phyloP scores from a whole-genome alignment of 1,140 invertebrate species.

The Eufriesea mexicana region DNA sequence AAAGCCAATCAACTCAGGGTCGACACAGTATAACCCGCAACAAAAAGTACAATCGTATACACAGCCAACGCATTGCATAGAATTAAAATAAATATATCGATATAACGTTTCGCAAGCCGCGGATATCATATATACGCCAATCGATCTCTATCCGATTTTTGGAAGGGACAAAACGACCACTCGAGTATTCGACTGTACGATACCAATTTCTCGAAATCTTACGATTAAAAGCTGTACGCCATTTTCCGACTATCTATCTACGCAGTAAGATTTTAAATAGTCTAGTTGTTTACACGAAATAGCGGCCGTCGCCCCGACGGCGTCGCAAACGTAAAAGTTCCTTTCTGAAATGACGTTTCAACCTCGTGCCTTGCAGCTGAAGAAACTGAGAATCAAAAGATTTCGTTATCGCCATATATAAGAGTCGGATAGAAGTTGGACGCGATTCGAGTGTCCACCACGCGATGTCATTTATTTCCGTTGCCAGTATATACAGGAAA shows the following conservation, averaged over 20 bases:
- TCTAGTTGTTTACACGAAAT: constrained; percentile 48
- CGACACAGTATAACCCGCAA: constrained; percentile 79
- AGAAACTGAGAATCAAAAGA: constrained; percentile 74
- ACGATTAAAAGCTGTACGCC: constrained; percentile 26
- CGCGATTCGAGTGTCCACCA: neutral
- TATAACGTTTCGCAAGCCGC: constrained; percentile 57
- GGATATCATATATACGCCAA: constrained; percentile 54
- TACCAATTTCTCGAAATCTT: constrained; percentile 33
- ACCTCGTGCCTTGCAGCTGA: constrained; percentile 80
- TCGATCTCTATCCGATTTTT: constrained; percentile 22
- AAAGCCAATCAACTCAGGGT: constrained; percentile 79
- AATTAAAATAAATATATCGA: constrained; percentile 76
- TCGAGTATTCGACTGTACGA: constrained; percentile 48
- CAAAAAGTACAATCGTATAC: constrained; percentile 83
- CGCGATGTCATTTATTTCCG: constrained; percentile 19
- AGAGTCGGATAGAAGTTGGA: neutral
- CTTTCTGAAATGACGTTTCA: constrained; percentile 71
- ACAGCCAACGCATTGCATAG: constrained; percentile 80
- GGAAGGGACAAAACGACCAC: constrained; percentile 38
- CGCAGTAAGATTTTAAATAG: constrained; percentile 35
- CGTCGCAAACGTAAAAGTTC: constrained; percentile 48
- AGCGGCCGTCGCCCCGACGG: constrained; percentile 2
- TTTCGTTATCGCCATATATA: constrained; percentile 48
- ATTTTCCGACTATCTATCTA: constrained; percentile 49
- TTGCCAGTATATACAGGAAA: neutral